phyloP scores from a whole-genome alignment of 1,140 invertebrate genomes.

The Saxidomus purpurata region DNA sequence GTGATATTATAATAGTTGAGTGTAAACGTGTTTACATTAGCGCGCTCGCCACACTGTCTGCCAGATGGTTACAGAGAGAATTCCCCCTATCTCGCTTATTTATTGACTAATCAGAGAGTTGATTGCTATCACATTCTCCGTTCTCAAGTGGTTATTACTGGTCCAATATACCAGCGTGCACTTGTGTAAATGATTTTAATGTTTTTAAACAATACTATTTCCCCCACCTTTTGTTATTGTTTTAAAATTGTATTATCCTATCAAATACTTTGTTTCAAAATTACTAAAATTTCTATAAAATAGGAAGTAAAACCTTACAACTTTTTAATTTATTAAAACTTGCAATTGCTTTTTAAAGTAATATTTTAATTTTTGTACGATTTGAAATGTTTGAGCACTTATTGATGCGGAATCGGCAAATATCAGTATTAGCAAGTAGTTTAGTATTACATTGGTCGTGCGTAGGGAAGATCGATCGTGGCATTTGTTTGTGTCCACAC shows the following conservation, averaged over 20 bases:
- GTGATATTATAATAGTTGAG: constrained; percentile 65
- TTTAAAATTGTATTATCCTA: no score
- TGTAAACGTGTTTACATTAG: constrained; percentile 61
- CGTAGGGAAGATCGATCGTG: constrained; percentile 3
- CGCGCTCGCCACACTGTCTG: constrained; percentile 63
- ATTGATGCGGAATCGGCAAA: no score
- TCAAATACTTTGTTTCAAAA: no score
- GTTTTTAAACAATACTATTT: neutral
- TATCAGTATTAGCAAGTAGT: no score
- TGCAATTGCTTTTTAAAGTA: no score
- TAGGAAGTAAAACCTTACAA: no score
- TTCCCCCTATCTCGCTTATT: constrained; percentile 59
- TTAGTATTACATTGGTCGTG: no score
- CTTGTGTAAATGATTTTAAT: neutral
- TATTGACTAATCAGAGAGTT: constrained; percentile 65
- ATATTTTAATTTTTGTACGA: no score
- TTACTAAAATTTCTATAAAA: no score
- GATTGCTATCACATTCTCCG: constrained; percentile 39
- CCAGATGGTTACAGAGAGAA: constrained; percentile 60
- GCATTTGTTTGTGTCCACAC: constrained; percentile 33
- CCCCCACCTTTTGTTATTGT: no score
- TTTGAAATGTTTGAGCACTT: no score
- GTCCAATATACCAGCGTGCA: constrained; percentile 4
- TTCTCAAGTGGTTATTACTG: constrained; percentile 39
- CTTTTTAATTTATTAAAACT: no score